phyloP scores from a whole-genome alignment of 1,140 invertebrate genomes.

The Palaemon carinicauda region DNA sequence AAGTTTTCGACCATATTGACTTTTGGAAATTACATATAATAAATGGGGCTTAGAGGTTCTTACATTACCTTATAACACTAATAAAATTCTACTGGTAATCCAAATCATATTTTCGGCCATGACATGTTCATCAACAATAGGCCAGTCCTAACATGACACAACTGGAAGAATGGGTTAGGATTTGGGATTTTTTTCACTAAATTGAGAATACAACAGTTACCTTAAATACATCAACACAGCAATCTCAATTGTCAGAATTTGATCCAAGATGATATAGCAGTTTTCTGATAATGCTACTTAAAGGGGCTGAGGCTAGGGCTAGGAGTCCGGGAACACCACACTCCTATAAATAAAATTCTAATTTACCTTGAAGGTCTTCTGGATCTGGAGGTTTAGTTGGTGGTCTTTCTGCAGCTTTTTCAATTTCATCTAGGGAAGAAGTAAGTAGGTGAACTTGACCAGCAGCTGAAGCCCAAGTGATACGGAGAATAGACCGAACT shows the following conservation, averaged over 20 bases:
- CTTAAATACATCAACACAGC: no score
- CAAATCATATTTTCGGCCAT: no score
- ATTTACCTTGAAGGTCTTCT: conserved; percentile 60
- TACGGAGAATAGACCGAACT: conserved; percentile 63
- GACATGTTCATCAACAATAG: no score
- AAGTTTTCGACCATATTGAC: neutral
- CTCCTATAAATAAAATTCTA: neutral
- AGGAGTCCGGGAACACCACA: no score
- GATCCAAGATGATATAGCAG: no score
- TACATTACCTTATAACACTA: neutral
- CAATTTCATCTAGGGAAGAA: conserved; percentile 48
- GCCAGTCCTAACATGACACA: no score
- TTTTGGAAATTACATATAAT: no score
- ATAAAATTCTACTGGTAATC: no score
- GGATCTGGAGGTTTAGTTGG: conserved; percentile 47
- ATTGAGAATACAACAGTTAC: no score
- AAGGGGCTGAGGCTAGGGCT: no score
- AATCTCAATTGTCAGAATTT: neutral
- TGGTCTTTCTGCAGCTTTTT: conserved; percentile 52
- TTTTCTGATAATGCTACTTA: neutral
- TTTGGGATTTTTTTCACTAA: no score
- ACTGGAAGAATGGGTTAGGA: no score
- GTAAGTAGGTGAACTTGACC: conserved; percentile 63
- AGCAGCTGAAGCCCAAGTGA: conserved; percentile 67
- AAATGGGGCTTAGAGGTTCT: neutral